Evolutionary conservation across 2,888 invertebrate species (phyloP), one percentile per base, ranked within the genome.

Genomic region (Synanthedon vespiformis): DNA sequence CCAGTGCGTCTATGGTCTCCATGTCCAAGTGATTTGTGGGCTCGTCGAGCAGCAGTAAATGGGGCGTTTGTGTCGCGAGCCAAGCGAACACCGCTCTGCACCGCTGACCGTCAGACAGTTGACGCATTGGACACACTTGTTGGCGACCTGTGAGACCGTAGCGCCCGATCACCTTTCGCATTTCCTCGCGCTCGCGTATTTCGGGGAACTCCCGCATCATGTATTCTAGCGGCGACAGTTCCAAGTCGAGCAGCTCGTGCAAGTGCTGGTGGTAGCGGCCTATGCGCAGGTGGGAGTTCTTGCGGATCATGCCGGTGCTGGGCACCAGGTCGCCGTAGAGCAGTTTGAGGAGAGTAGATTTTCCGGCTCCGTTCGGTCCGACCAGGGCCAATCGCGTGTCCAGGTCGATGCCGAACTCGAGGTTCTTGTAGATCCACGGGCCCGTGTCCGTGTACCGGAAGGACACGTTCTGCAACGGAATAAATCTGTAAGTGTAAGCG

Each of bases 61-160:
- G 99, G 0, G 99, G 99, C 10, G 93, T 93, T 87, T 98, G 98
- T 96, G 96, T 98, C 4, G 99, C 97, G 56, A 99, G 88, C 95
- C 97, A 99, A 13, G 99, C 99, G 83, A 99, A 99, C 55, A 98
- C 98, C 0, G 99, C 98, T 60, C 99, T 93, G 80, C 99, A 99
- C 41, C 98, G 90, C 83, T 99, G 99, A 3, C 99, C 99, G 80
- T 99, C 99, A 0, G 97, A 98, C 56, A 99, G 81, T 77, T 97
- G 97, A 40, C 95, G 90, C 84, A 98, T 97, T 0, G 97, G 97
- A 71, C 96, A 97, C 52, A 96, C 92, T 89, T 98, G 97, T 72
- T 99, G 98, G 56, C 97, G 91, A 4, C 99, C 99, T 0, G 99
- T 96, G 51, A 99, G 89, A 1, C 99, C 99, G 75, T 98, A 99